Conservation (phyloP, 2,113 vertebrate species). For the Electrona antarctica region DNA sequence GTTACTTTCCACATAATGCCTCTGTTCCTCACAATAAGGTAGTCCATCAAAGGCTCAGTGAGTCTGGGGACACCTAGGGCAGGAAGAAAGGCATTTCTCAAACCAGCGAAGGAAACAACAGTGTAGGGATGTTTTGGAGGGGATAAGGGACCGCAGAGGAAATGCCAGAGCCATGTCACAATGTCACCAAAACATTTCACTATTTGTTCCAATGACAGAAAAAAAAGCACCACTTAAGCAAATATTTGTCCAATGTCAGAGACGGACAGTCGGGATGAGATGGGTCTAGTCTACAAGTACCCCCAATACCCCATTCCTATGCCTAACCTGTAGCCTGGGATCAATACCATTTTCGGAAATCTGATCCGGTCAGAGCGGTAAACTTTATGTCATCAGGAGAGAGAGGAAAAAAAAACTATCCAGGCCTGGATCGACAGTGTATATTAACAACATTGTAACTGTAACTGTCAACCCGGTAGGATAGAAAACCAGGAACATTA, state of each 20-base stretch:
- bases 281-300: slow-evolving; percentile 11
- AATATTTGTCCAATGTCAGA: slow-evolving; percentile 64
- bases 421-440: too few species aligned
- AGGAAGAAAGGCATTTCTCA: slow-evolving; percentile 19
- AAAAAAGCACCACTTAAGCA: slow-evolving; percentile 42
- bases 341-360: too few species aligned
- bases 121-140: slow-evolving; percentile 32
- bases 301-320: too few species aligned
- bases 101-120: slow-evolving; percentile 41
- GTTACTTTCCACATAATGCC: neutral
- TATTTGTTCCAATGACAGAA: slow-evolving; percentile 50
- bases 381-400: too few species aligned
- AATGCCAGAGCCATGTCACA: slow-evolving; percentile 64
- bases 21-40: neutral
- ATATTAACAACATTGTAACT: too few species aligned
- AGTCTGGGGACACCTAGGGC: neutral
- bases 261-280: slow-evolving; percentile 12
- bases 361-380: too few species aligned
- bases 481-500: too few species aligned
- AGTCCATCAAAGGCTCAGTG: slow-evolving; percentile 3
- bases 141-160: slow-evolving; percentile 25
- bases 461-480: too few species aligned
- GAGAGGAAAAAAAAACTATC: too few species aligned
- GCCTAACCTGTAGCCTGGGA: too few species aligned
- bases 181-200: slow-evolving; percentile 30